phyloP scores from a whole-genome alignment of 2,113 vertebrate genomes.

The Muscicapa adusta region DNA sequence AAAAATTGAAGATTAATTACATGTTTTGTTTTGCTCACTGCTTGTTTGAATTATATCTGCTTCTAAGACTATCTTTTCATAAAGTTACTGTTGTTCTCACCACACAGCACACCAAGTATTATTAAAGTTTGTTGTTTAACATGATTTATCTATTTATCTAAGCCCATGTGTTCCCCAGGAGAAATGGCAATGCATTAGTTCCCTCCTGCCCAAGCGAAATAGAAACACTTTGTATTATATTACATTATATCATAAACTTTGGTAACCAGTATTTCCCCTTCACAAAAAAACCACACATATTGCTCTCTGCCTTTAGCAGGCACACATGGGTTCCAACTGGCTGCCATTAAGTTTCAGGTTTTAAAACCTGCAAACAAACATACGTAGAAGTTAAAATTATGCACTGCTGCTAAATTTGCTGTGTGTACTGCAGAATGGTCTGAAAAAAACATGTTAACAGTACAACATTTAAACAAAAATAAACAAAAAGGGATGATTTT shows the following conservation, averaged over 20 bases:
- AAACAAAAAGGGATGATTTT: background rate
- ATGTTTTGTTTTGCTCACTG: background rate
- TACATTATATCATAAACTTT: background rate
- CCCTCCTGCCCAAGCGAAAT: background rate
- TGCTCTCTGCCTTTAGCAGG: background rate
- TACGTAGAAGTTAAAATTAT: background rate
- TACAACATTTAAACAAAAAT: background rate
- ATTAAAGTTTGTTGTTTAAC: background rate
- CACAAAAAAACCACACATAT: background rate
- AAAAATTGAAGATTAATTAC: background rate
- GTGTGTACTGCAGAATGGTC: background rate
- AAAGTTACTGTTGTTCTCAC: background rate
- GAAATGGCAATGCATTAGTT: background rate
- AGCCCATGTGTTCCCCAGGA: background rate
- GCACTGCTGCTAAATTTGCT: background rate
- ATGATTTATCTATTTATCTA: background rate
- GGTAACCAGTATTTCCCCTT: background rate
- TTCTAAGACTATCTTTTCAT: background rate
- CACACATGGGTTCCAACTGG: background rate
- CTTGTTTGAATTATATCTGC: background rate
- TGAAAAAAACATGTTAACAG: background rate
- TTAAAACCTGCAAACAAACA: slow-evolving; percentile 36
- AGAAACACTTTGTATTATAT: background rate
- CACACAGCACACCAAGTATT: background rate
- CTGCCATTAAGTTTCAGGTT: slow-evolving; percentile 6